A percentile compares a stretch with the other conserved stretches of the same genome.
Evolutionary conservation across 2,797 vertebrate species (phyloP).

Genomic region (Coregonus suidteri): DNA sequence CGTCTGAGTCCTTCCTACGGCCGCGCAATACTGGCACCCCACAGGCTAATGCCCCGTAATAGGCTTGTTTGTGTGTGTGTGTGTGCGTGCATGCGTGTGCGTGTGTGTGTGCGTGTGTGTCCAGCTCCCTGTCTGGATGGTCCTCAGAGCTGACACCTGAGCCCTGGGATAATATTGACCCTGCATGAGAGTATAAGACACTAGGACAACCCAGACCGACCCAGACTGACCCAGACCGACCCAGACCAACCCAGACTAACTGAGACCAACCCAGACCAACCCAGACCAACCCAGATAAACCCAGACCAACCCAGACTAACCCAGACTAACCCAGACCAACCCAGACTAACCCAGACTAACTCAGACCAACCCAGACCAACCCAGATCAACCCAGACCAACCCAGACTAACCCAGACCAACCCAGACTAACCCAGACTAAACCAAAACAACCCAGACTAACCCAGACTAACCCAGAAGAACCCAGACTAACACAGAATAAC

Average conservation of each 20-base stretch:
- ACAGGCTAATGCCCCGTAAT: slow-evolving; percentile 10
- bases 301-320: background rate
- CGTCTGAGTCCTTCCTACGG: background rate
- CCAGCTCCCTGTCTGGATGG: slow-evolving; percentile 6
- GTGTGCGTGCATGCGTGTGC: background rate
- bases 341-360: background rate
- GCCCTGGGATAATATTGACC: slow-evolving; percentile 45
- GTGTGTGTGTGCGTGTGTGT: background rate
- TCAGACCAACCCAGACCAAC: background rate
- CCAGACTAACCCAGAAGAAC: too few relatives aligned
- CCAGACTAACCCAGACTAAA: too few relatives aligned
- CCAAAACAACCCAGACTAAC: too few relatives aligned
- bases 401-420: too few relatives aligned
- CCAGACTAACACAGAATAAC: too few relatives aligned
- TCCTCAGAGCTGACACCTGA: slow-evolving; percentile 28
- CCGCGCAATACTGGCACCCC: slow-evolving; percentile 11
- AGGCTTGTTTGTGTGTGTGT: slow-evolving; percentile 7
- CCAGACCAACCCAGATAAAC: background rate
- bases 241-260: background rate
- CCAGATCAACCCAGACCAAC: background rate
- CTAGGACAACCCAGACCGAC: background rate
- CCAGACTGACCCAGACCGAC: background rate
- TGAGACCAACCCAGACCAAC: background rate
- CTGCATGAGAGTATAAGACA: slow-evolving; percentile 26
- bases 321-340: background rate